These are phyloP conservation scores for Nothocercus julius DNA, from an alignment of 2,113 vertebrate genomes.

Conservation along the genomic window DNA sequence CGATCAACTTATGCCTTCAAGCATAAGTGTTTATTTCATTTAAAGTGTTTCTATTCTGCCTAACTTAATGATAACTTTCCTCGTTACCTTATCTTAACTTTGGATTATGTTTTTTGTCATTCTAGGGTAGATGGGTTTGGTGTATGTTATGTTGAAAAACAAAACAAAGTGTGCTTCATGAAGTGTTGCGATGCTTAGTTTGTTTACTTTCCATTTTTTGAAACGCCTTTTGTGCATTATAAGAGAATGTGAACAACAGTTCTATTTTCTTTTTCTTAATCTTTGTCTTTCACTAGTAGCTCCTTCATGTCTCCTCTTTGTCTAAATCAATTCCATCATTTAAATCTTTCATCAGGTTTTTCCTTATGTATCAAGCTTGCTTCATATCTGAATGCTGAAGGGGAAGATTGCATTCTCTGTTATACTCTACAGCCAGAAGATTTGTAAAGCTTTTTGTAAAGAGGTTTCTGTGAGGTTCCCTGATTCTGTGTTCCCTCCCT, in stretches of 20 bases:
- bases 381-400: neutral
- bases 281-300: neutral
- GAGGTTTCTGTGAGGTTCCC: constrained; percentile 18
- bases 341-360: neutral
- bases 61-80: neutral
- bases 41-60: neutral
- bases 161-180: neutral
- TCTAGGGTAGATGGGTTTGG: neutral
- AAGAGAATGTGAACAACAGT: neutral
- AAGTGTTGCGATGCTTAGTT: neutral
- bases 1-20: neutral
- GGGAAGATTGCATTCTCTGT: neutral
- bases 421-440: neutral
- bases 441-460: constrained; percentile 32
- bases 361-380: neutral
- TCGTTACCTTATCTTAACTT: constrained; percentile 8
- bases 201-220: neutral
- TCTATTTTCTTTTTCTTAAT: neutral
- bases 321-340: neutral
- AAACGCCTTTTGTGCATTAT: neutral
- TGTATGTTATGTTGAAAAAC: neutral
- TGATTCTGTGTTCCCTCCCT: neutral
- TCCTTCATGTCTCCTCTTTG: neutral
- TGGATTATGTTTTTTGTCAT: neutral
- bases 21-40: constrained; percentile 16